phyloP scores from a whole-genome alignment of 1,140 invertebrate genomes.

The Cryptotermes secundus region DNA sequence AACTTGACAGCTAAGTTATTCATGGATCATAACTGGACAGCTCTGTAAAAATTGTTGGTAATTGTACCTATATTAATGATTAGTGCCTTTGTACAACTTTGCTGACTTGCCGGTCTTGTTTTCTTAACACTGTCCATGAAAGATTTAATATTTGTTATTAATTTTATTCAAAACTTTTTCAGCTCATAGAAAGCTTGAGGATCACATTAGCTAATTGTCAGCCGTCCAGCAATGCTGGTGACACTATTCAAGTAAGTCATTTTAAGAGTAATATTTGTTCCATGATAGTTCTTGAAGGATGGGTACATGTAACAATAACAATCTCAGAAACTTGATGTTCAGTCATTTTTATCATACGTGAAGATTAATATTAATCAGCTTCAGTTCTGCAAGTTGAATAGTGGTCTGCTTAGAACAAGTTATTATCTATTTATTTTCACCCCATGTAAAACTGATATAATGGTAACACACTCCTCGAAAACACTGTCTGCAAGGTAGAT shows the following conservation, averaged over 20 bases:
- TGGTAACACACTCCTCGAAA: no score
- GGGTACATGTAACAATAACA: no score
- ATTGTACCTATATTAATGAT: neutral
- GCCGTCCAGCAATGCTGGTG: conserved; percentile 39
- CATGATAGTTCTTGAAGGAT: neutral
- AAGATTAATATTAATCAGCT: neutral
- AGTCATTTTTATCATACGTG: neutral
- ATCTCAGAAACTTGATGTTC: no score
- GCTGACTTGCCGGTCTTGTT: neutral
- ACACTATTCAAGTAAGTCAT: conserved; percentile 28
- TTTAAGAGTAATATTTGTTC: neutral
- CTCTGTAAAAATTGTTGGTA: neutral
- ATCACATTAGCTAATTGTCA: conserved; percentile 59
- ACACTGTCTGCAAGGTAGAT: no score
- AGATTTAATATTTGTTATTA: conserved; percentile 36
- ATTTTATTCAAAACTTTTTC: conserved; percentile 44
- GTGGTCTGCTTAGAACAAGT: no score
- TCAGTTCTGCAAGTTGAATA: no score
- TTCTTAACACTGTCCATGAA: neutral
- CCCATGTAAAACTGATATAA: no score
- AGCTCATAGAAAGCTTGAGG: conserved; percentile 73
- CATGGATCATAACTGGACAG: neutral
- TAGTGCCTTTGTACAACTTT: neutral
- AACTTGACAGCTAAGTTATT: no score
- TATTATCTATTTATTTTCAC: no score